These are phyloP conservation scores for Halcyon malimbica DNA, from an alignment of 2,113 vertebrate genomes.

Conservation along the genomic window DNA sequence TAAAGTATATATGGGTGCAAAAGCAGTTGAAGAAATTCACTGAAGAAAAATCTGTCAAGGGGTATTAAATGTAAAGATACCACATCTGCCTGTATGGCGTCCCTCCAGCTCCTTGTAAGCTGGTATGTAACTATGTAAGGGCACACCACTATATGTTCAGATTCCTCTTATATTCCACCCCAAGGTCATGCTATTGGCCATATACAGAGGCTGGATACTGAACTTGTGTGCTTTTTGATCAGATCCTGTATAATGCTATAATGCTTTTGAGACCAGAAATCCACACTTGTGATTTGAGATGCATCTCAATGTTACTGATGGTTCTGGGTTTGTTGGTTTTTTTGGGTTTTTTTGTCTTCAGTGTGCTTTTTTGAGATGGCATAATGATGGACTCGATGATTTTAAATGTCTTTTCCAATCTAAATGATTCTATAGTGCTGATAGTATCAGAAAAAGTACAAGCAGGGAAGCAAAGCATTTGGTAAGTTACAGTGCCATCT, in stretches of 20 bases:
- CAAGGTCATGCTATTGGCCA: background rate
- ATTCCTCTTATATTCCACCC: background rate
- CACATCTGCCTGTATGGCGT: background rate
- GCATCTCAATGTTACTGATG: background rate
- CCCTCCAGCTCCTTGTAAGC: background rate
- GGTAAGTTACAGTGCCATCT: slow-evolving; percentile 53
- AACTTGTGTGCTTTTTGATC: background rate
- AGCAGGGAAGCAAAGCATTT: background rate
- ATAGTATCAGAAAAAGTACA: background rate
- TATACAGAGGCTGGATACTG: background rate
- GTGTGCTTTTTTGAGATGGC: background rate
- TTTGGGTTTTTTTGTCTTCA: background rate
- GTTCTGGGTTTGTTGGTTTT: background rate
- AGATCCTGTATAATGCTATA: background rate
- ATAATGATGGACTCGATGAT: too few species aligned
- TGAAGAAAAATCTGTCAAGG: background rate
- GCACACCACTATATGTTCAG: background rate
- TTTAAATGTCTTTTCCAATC: too few species aligned
- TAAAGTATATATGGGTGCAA: background rate
- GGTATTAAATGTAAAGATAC: background rate
- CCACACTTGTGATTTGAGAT: background rate
- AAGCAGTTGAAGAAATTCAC: background rate
- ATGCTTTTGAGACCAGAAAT: background rate
- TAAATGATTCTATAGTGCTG: background rate
- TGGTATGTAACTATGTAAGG: background rate